Conservation (phyloP, 2,888 invertebrate species). For the Pristionchus fissidentatus region DNA sequence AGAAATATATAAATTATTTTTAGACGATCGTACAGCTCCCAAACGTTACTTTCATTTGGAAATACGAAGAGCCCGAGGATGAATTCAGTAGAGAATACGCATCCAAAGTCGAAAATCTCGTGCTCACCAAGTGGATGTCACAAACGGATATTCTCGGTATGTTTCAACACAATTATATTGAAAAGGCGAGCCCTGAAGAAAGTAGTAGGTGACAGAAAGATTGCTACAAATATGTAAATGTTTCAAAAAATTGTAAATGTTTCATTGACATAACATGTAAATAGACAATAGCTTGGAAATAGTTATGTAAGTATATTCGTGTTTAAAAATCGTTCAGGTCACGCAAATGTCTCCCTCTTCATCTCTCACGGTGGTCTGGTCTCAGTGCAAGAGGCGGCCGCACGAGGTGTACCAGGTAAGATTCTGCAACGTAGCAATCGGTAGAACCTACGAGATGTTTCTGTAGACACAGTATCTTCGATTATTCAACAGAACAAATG, state of each 20-base stretch:
- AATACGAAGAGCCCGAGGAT: constrained; percentile 8
- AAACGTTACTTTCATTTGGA: constrained; percentile 21
- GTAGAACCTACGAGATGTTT: too few species aligned
- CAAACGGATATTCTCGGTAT: constrained; percentile 4
- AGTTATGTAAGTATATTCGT: neutral
- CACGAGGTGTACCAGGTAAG: neutral
- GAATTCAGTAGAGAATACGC: neutral
- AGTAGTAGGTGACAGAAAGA: too few species aligned
- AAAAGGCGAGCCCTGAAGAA: too few species aligned
- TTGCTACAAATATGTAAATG: too few species aligned
- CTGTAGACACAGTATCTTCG: too few species aligned
- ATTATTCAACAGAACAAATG: too few species aligned
- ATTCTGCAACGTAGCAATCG: too few species aligned
- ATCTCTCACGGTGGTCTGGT: constrained; percentile 9
- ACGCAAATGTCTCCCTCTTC: neutral
- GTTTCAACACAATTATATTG: too few species aligned
- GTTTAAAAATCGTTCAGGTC: neutral
- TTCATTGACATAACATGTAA: neutral
- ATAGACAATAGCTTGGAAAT: too few species aligned
- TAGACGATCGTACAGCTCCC: neutral
- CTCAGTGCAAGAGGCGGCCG: neutral
- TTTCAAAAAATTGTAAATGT: too few species aligned
- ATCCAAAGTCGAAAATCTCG: neutral
- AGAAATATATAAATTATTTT: neutral
- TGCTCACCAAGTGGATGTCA: neutral